Base-by-base conservation (phyloP, 2,113 vertebrate species). In the Polypterus bichir region DNA sequence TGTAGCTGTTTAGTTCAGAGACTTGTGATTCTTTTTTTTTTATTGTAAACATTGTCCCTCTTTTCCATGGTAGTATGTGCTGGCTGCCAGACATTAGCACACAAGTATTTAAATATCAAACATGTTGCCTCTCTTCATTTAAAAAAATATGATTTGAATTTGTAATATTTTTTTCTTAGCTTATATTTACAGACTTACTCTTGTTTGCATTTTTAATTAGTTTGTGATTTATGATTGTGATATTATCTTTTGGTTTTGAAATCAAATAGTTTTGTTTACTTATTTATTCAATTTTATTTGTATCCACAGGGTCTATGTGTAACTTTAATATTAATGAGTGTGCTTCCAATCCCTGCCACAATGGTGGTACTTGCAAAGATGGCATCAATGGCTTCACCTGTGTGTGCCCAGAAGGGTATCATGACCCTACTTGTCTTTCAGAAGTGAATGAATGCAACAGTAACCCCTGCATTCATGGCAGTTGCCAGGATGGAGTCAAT, bases 401-500 rank as follows among this genome's bases (percentile, higher is more conserved):
- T 72, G 64, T 86, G 63, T 97, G 95, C 49, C 92, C 91, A 0
- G 91, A 95, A 64, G 95, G 93, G 56, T 97, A 89, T 83, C 89
- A 93, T 0, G 95, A 89, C 46, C 76, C 84, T 76, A 92, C 87
- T 51, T 98, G 95, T 73, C 76, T 93, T 65, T 93, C 93, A 0
- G 91, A 98, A 81, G 91, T 94, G 68, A 91, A 95, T 0, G 95
- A 97, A 76, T 97, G 95, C 57, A 81, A 81, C 78, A 97, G 95
- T 74, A 88, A 92, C 78, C 95, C 95, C 61, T 98, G 95, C 64
- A 85, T 94, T 69, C 95, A 98, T 0, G 94, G 94, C 10, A 73
- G 76, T 47, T 97, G 94, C 72, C 83, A 84, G 0, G 94, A 97
- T 1, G 81, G 91, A 53, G 72, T 93, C 74, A 97, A 94, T 0